A percentile compares a stretch with the other conserved stretches of the same genome.
Evolutionary conservation across 2,888 invertebrate genomes (phyloP).

Genomic region (Peribatodes rhomboidaria): DNA sequence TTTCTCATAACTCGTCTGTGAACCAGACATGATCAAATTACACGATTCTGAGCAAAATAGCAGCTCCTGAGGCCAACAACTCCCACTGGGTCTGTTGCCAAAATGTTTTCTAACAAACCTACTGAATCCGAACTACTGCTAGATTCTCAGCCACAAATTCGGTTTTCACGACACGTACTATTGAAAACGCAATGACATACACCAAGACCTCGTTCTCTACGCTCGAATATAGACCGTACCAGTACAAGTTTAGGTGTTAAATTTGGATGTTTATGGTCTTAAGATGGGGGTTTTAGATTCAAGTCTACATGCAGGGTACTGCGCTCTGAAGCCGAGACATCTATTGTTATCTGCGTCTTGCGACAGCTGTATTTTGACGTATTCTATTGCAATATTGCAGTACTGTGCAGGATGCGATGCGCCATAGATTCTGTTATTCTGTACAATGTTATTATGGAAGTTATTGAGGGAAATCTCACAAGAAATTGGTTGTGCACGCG

Average conservation of each 20-base stretch:
- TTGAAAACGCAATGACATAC: conserved; percentile 37
- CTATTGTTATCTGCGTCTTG: conserved; percentile 39
- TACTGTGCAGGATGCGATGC: conserved; percentile 29
- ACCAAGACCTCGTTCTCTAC: neutral
- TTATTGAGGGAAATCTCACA: neutral
- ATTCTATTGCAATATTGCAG: conserved; percentile 44
- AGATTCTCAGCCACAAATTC: conserved; percentile 45
- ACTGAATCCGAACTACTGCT: conserved; percentile 40
- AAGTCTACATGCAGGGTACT: conserved; percentile 8
- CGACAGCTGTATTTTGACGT: conserved; percentile 42
- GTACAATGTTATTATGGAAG: conserved; percentile 8
- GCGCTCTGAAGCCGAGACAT: conserved; percentile 35
- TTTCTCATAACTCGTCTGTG: conserved; percentile 12
- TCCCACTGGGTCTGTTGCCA: conserved; percentile 37
- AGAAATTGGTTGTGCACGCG: neutral
- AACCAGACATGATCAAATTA: conserved; percentile 30
- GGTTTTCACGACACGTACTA: conserved; percentile 47
- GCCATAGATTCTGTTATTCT: conserved; percentile 13
- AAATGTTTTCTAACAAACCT: conserved; percentile 46
- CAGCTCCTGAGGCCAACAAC: conserved; percentile 29
- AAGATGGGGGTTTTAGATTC: conserved; percentile 22
- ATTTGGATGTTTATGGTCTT: neutral
- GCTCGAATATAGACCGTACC: conserved; percentile 17
- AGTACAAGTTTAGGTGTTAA: neutral
- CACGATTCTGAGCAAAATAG: conserved; percentile 31